A percentile compares a stretch with the other conserved stretches of the same genome.
Evolutionary conservation across 1,140 invertebrate genomes (phyloP).

Genomic region (Acarapis woodi): DNA sequence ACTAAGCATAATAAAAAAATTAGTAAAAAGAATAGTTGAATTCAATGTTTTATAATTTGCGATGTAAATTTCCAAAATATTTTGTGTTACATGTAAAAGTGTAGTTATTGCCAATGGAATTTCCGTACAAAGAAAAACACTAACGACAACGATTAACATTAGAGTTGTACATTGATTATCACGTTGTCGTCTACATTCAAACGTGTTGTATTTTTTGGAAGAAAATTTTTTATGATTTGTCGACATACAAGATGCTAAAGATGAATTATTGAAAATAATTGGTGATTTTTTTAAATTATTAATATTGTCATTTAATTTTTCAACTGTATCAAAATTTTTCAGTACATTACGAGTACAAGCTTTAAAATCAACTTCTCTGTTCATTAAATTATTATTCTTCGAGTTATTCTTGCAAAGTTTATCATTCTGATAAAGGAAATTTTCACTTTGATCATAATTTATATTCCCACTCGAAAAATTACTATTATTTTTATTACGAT

Average conservation of each 20-base stretch:
- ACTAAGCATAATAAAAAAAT: slow-evolving; percentile 63
- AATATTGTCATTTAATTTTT: too few relatives aligned
- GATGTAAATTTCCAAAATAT: slow-evolving; percentile 23
- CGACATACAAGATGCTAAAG: too few relatives aligned
- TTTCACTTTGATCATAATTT: too few relatives aligned
- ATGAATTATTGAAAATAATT: too few relatives aligned
- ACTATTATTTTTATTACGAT: too few relatives aligned
- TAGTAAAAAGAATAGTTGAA: slow-evolving; percentile 50
- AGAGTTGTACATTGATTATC: slow-evolving; percentile 72
- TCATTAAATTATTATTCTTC: too few relatives aligned
- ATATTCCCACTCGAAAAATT: too few relatives aligned
- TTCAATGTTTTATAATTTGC: slow-evolving; percentile 49
- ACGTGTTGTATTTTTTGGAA: slow-evolving; percentile 1
- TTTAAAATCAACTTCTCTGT: too few relatives aligned
- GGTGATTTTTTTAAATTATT: too few relatives aligned
- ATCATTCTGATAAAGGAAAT: too few relatives aligned
- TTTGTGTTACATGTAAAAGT: slow-evolving; percentile 45
- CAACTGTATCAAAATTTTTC: background rate
- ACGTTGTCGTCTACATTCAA: slow-evolving; percentile 15
- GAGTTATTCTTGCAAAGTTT: too few relatives aligned
- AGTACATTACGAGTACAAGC: background rate
- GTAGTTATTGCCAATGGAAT: slow-evolving; percentile 66
- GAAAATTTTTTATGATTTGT: too few relatives aligned
- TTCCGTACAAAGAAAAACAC: slow-evolving; percentile 63
- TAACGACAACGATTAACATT: slow-evolving; percentile 81